Percentiles rank a stretch among this genome's conserved stretches.
Conservation (phyloP, 2,888 invertebrate genomes). For the Ophion obscuratus region DNA sequence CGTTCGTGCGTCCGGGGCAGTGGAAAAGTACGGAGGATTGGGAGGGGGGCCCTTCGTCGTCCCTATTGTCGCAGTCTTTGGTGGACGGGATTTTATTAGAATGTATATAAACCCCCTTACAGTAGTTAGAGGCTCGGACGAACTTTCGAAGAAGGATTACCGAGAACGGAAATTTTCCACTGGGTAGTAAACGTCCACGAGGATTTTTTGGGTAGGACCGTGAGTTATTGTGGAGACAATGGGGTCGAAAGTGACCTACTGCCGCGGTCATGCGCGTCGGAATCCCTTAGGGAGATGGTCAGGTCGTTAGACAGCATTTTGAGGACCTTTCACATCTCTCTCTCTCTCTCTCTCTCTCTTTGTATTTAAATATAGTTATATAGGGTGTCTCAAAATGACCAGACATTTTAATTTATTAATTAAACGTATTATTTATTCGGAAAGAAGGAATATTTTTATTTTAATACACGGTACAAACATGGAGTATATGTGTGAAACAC, state of each 20-base stretch:
- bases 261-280: neutral
- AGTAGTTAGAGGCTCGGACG: neutral
- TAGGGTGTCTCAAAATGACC: no score
- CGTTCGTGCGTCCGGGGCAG: neutral
- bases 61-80: neutral
- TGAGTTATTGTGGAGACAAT: neutral
- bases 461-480: neutral
- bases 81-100: neutral
- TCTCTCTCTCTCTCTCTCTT: neutral
- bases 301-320: constrained; percentile 8
- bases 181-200: neutral
- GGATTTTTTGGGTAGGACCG: neutral
- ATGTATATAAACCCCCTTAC: neutral
- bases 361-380: neutral
- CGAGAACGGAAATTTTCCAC: neutral
- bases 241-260: neutral
- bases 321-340: neutral
- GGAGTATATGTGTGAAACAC: no score
- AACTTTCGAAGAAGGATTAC: neutral
- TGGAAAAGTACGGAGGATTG: neutral
- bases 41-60: neutral
- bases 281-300: neutral
- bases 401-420: no score
- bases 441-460: no score
- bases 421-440: no score